These are phyloP conservation scores for Reticulitermes speratus DNA, from an alignment of 1,140 invertebrate genomes.

Conservation along the genomic window DNA sequence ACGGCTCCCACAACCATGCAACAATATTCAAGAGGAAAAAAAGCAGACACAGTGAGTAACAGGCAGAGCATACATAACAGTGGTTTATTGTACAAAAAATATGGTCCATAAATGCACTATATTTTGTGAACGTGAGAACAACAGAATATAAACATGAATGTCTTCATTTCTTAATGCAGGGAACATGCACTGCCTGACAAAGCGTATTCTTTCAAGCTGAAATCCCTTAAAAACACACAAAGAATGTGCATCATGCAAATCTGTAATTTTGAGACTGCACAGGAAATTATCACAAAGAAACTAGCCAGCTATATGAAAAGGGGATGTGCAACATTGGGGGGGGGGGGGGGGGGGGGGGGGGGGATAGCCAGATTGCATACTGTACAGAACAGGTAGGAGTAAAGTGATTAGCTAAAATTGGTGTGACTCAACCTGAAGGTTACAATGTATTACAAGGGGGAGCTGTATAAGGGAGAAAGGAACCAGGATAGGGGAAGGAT, in stretches of 20 bases:
- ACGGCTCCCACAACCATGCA: too few relatives aligned
- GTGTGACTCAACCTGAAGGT: conserved; percentile 2
- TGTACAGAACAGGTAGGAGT: background rate
- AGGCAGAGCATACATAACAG: too few relatives aligned
- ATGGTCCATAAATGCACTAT: too few relatives aligned
- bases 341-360: background rate
- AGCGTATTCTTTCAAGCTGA: too few relatives aligned
- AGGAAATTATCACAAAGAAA: background rate
- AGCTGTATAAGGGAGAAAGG: background rate
- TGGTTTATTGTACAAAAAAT: too few relatives aligned
- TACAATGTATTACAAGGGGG: background rate
- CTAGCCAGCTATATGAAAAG: background rate
- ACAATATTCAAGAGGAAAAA: too few relatives aligned
- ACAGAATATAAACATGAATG: too few relatives aligned
- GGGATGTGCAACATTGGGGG: background rate
- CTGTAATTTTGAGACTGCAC: background rate
- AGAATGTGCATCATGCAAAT: background rate
- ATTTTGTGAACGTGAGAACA: too few relatives aligned
- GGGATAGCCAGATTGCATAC: background rate
- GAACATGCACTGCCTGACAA: too few relatives aligned
- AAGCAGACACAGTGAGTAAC: too few relatives aligned
- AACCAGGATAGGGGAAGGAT: background rate
- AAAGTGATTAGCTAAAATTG: conserved; percentile 13
- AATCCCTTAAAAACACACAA: background rate
- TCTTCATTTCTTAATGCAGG: too few relatives aligned